phyloP scores from a whole-genome alignment of 2,113 vertebrate genomes.

The Nipponia nippon region DNA sequence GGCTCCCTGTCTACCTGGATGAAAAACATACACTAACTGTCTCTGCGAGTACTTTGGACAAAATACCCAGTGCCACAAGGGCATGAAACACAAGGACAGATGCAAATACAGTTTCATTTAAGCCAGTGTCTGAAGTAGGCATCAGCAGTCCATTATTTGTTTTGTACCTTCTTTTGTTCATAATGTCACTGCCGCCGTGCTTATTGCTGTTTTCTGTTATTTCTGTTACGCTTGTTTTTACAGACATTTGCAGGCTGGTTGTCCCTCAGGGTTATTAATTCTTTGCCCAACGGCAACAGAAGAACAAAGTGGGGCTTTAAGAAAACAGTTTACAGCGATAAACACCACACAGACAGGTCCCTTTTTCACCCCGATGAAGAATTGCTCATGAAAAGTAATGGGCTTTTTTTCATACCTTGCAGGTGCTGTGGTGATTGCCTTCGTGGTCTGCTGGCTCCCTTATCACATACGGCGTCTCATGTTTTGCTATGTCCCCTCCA shows the following conservation, averaged over 20 bases:
- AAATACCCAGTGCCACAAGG: not conserved
- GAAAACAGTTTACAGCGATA: not conserved
- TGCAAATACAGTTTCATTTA: not conserved
- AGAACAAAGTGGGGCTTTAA: not conserved
- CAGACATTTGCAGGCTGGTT: not conserved
- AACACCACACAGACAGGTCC: not conserved
- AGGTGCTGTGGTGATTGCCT: constrained; percentile 94
- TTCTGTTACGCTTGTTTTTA: not conserved
- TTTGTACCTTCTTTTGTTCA: rapidly evolving
- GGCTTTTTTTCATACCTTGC: not conserved
- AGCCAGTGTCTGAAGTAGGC: not conserved
- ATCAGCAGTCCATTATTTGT: not conserved
- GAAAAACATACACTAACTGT: not conserved
- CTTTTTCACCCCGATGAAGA: not conserved
- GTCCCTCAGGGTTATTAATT: not conserved
- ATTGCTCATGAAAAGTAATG: not conserved
- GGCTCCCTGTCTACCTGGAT: not conserved
- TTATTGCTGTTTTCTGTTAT: not conserved
- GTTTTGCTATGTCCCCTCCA: constrained; percentile 88
- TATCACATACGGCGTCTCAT: constrained; percentile 93
- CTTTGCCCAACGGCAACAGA: not conserved
- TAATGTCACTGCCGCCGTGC: rapidly evolving
- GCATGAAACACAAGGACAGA: not conserved
- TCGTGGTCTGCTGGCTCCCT: constrained; percentile 95
- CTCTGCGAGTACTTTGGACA: not conserved